Conservation (phyloP, 2,113 vertebrate genomes). For the Otocyon megalotis region DNA sequence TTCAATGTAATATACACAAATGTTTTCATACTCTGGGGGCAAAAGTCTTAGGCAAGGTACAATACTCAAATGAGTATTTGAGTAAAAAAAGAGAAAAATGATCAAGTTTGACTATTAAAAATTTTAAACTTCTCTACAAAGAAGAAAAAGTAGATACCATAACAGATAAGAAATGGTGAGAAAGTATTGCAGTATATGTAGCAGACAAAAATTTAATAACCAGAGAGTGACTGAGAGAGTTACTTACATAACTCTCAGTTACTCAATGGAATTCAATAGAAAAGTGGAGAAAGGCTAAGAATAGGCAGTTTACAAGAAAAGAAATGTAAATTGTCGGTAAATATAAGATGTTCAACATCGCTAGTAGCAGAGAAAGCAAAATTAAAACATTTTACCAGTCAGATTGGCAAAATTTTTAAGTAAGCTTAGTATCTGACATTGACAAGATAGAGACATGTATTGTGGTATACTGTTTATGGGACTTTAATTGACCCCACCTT, state of each 20-base stretch:
- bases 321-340: not conserved
- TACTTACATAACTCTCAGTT: no score
- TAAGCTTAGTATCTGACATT: slow-evolving; percentile 1
- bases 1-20: not conserved
- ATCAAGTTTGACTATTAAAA: not conserved
- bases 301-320: not conserved
- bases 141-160: not conserved
- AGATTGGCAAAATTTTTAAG: not conserved
- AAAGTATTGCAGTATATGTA: not conserved
- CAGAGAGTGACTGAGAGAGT: not conserved
- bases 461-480: not conserved
- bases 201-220: not conserved
- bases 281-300: not conserved
- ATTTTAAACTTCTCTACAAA: not conserved
- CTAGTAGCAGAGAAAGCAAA: not conserved
- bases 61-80: not conserved
- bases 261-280: not conserved
- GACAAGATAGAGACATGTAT: not conserved
- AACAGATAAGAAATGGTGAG: not conserved
- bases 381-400: not conserved
- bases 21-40: not conserved
- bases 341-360: not conserved
- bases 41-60: not conserved
- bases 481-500: not conserved
- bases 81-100: not conserved